A percentile compares a stretch with the other conserved stretches of the same genome.
Conservation (phyloP, 1,140 invertebrate species). For the Drosophila sturtevanti region DNA sequence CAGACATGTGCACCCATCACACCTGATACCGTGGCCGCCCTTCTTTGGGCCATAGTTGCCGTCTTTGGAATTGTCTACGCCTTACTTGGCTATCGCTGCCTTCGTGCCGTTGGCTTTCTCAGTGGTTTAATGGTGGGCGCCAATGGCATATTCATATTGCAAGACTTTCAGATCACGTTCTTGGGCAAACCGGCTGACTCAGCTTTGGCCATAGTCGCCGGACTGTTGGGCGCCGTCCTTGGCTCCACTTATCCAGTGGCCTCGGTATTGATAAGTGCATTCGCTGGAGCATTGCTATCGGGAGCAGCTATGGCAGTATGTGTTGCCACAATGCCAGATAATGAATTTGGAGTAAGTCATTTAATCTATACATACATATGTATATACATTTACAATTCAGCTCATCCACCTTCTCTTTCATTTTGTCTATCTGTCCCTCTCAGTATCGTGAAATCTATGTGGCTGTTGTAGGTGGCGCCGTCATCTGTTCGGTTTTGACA, state of each 20-base stretch:
- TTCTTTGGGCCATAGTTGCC: slow-evolving; percentile 80
- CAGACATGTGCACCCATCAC: slow-evolving; percentile 71
- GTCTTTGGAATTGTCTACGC: slow-evolving; percentile 86
- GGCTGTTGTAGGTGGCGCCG: slow-evolving; percentile 76
- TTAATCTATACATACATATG: neutral
- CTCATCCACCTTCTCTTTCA: neutral
- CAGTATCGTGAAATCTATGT: slow-evolving; percentile 80
- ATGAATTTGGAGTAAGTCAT: slow-evolving; percentile 80
- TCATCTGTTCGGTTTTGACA: slow-evolving; percentile 80
- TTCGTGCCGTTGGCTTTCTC: slow-evolving; percentile 94
- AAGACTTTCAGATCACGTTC: slow-evolving; percentile 75
- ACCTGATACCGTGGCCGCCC: slow-evolving; percentile 73
- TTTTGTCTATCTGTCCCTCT: neutral
- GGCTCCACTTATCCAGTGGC: slow-evolving; percentile 81
- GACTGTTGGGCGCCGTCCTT: slow-evolving; percentile 73
- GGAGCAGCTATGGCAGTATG: slow-evolving; percentile 80
- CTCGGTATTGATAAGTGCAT: slow-evolving; percentile 76
- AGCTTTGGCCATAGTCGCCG: slow-evolving; percentile 77
- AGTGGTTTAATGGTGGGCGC: slow-evolving; percentile 94
- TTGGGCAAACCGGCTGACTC: slow-evolving; percentile 80
- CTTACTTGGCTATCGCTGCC: slow-evolving; percentile 90
- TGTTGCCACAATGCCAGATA: slow-evolving; percentile 81
- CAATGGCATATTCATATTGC: slow-evolving; percentile 80
- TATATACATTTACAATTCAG: too few relatives aligned
- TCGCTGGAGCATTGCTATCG: slow-evolving; percentile 75